Percentiles rank a stretch among this genome's conserved stretches.
Evolutionary conservation across 2,113 vertebrate genomes (phyloP).

Genomic region (Engystomops pustulosus): DNA sequence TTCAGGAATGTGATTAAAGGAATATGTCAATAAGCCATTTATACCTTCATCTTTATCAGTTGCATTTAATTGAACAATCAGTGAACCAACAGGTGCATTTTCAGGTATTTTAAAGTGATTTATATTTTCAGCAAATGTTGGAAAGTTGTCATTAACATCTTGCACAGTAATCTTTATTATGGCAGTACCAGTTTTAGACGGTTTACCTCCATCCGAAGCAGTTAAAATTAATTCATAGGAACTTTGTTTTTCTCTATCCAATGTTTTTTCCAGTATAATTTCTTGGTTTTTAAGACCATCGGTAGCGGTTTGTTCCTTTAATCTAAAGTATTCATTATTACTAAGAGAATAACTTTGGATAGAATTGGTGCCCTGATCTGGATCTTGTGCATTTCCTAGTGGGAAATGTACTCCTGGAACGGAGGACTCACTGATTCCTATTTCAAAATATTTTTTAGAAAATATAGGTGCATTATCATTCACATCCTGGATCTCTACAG

Average conservation of each 20-base stretch:
- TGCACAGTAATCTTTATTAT: neutral
- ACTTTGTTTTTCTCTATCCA: slow-evolving; percentile 1
- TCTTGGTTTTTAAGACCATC: neutral
- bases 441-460: slow-evolving; percentile 16
- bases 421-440: slow-evolving; percentile 75
- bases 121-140: slow-evolving; percentile 64
- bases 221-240: neutral
- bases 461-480: slow-evolving; percentile 11
- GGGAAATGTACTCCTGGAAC: slow-evolving; percentile 71
- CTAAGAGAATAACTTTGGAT: slow-evolving; percentile 62
- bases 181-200: neutral
- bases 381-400: slow-evolving; percentile 73
- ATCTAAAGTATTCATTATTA: neutral
- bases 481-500: neutral
- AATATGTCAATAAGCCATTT: slow-evolving; percentile 73
- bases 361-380: slow-evolving; percentile 70
- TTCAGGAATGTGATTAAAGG: slow-evolving; percentile 59
- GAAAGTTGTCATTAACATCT: slow-evolving; percentile 72
- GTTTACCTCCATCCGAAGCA: neutral
- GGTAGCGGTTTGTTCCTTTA: neutral
- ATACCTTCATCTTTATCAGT: slow-evolving; percentile 59
- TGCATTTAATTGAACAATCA: neutral
- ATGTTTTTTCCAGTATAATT: neutral
- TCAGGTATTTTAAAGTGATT: slow-evolving; percentile 66
- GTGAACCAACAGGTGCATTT: slow-evolving; percentile 53